Percentiles rank a stretch among this genome's conserved stretches.
Evolutionary conservation across 2,888 invertebrate species (phyloP).

Genomic region (Lapara coniferarum): DNA sequence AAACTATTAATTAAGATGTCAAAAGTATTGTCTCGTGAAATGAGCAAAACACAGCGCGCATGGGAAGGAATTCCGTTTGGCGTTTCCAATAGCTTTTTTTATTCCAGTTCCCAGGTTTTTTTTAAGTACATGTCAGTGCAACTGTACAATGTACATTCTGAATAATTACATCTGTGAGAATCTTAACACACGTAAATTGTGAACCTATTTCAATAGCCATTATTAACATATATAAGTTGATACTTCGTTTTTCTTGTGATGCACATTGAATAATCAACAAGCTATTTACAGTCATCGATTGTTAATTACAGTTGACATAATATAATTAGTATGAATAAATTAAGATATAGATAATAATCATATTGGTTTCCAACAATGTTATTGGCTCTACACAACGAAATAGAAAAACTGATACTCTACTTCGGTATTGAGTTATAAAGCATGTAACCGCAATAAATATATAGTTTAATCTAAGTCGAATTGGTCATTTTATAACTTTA

Average conservation of each 20-base stretch:
- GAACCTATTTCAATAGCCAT: constrained; percentile 6
- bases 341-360: too few species aligned
- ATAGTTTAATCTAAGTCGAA: too few species aligned
- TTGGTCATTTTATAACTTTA: too few species aligned
- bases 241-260: background rate
- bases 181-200: constrained; percentile 17
- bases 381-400: too few species aligned
- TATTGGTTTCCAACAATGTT: too few species aligned
- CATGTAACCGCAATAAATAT: too few species aligned
- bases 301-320: too few species aligned
- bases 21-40: constrained; percentile 31
- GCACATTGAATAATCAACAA: background rate
- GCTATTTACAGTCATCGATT: background rate
- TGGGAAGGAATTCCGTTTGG: constrained; percentile 47
- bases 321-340: too few species aligned
- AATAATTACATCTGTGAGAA: constrained; percentile 23
- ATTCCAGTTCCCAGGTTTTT: constrained; percentile 38
- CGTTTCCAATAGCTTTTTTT: constrained; percentile 34
- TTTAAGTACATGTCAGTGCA: background rate
- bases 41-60: constrained; percentile 27
- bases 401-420: too few species aligned
- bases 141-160: constrained; percentile 20
- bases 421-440: too few species aligned
- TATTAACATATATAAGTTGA: constrained; percentile 11
- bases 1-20: constrained; percentile 11